Evolutionary conservation across 2,113 vertebrate species (phyloP).

Genomic region (Aspidoscelis tigris): DNA sequence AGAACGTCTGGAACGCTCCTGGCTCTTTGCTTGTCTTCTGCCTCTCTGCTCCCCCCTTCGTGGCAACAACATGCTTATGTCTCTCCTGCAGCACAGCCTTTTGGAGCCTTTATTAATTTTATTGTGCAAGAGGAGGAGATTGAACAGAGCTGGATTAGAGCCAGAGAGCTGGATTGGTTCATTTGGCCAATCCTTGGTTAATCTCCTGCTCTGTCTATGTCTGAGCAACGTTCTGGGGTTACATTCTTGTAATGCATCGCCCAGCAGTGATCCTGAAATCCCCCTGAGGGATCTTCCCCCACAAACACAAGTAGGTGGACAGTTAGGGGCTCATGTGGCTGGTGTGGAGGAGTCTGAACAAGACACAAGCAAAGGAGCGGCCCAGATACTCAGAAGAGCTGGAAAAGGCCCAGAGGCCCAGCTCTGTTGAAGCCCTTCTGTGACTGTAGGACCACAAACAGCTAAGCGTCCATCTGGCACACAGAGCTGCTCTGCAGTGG

Average conservation of each 20-base stretch:
- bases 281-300: not conserved
- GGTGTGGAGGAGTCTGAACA: no score
- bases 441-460: no score
- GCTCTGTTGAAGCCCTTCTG: no score
- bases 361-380: no score
- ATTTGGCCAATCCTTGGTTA: constrained; percentile 9
- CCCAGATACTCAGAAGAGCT: no score
- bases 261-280: constrained; percentile 16
- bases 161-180: not conserved
- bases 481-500: no score
- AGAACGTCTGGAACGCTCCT: not conserved
- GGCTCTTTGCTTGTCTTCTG: not conserved
- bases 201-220: constrained; percentile 8
- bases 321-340: no score
- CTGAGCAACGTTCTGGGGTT: not conserved
- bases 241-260: not conserved
- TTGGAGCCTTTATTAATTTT: constrained; percentile 3
- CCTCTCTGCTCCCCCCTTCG: not conserved
- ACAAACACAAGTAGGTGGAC: not conserved
- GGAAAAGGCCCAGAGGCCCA: no score
- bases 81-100: not conserved
- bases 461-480: no score
- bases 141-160: constrained; percentile 5
- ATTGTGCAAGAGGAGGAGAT: not conserved
- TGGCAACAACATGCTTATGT: not conserved